Evolutionary conservation across 2,888 invertebrate genomes (phyloP).

Genomic region (Ptilodon capucinus): DNA sequence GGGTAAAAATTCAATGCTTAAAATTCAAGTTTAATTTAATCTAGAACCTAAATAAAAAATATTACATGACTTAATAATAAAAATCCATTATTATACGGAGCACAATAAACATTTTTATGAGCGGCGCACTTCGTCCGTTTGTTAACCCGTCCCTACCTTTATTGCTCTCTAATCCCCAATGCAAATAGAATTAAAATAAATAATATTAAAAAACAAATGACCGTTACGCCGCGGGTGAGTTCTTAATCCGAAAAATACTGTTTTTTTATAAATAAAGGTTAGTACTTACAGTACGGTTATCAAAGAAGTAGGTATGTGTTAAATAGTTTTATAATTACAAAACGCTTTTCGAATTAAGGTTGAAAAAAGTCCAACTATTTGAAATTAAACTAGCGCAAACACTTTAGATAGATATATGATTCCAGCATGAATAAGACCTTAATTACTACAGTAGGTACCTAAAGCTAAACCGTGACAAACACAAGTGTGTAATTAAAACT

Average conservation of each 20-base stretch:
- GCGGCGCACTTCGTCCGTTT: conserved; percentile 42
- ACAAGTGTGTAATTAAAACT: too few relatives aligned
- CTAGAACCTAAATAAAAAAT: background rate
- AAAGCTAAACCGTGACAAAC: too few relatives aligned
- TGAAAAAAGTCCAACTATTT: too few relatives aligned
- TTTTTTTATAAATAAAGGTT: conserved; percentile 32
- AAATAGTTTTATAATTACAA: too few relatives aligned
- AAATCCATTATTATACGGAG: conserved; percentile 34
- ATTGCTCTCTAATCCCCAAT: conserved; percentile 55
- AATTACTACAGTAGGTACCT: background rate
- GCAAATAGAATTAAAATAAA: conserved; percentile 57
- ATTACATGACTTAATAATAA: conserved; percentile 13
- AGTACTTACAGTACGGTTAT: conserved; percentile 14
- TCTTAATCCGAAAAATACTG: conserved; percentile 35
- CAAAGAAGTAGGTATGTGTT: too few relatives aligned
- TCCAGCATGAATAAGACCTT: too few relatives aligned
- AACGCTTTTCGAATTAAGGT: too few relatives aligned
- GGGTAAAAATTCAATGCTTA: too few relatives aligned
- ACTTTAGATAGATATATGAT: too few relatives aligned
- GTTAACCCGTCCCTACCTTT: conserved; percentile 56
- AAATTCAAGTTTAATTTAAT: too few relatives aligned
- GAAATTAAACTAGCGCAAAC: too few relatives aligned
- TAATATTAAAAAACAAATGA: conserved; percentile 44
- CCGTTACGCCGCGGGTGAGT: conserved; percentile 51
- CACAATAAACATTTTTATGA: conserved; percentile 45